These are phyloP conservation scores for Zelleria hepariella DNA, from an alignment of 2,888 invertebrate genomes.

Conservation along the genomic window DNA sequence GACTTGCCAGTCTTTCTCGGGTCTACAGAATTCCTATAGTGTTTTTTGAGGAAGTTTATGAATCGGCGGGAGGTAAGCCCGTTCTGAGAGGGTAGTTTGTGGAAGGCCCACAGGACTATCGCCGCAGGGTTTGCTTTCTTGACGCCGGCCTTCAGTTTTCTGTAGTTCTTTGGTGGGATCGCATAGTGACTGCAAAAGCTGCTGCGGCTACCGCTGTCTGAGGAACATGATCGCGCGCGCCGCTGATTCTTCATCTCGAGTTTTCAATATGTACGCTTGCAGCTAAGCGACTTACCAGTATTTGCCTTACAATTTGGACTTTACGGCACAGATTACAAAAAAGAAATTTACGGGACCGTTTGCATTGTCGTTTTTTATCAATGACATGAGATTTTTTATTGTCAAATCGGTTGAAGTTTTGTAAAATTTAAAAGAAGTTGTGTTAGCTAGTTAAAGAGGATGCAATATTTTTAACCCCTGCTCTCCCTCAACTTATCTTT, in stretches of 20 bases:
- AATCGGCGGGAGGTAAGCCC: slow-evolving; percentile 41
- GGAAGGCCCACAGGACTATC: slow-evolving; percentile 45
- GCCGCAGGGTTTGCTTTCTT: slow-evolving; percentile 33
- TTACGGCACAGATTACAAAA: not conserved
- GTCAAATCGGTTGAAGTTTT: no score
- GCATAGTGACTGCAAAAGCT: not conserved
- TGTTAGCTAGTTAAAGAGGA: no score
- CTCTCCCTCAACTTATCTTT: no score
- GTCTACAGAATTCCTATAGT: slow-evolving; percentile 25
- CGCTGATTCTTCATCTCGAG: not conserved
- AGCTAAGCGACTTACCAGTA: not conserved
- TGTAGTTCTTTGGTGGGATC: slow-evolving; percentile 12
- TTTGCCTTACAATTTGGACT: not conserved
- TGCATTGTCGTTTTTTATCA: no score
- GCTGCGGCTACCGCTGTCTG: not conserved
- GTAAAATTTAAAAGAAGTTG: no score
- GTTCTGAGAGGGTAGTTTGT: slow-evolving; percentile 29
- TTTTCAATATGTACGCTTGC: no score
- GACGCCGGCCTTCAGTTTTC: slow-evolving; percentile 27
- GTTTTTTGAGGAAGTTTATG: slow-evolving; percentile 37
- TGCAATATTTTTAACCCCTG: no score
- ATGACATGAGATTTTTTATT: no score
- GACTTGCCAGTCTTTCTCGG: slow-evolving; percentile 33
- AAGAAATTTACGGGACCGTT: no score
- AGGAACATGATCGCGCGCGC: not conserved